Evolutionary conservation across 2,797 vertebrate genomes (phyloP).

Genomic region (Amblyraja radiata): DNA sequence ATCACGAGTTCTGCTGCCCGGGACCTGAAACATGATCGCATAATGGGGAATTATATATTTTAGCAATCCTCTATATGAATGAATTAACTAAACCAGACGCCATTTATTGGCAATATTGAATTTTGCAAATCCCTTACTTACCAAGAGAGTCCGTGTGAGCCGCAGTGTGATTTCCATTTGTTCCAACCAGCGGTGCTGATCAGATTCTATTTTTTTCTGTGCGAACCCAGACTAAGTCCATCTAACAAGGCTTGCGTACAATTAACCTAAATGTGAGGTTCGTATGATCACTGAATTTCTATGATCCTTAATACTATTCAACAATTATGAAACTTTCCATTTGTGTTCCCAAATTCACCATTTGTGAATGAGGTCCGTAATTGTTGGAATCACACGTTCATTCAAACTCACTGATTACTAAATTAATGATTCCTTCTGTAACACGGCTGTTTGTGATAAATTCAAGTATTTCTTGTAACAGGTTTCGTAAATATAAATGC

Average conservation of each 20-base stretch:
- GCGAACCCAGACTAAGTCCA: background rate
- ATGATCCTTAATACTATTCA: background rate
- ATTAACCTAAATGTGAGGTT: background rate
- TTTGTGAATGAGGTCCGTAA: background rate
- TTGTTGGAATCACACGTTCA: background rate
- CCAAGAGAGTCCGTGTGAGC: too few species aligned
- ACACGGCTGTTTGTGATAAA: background rate
- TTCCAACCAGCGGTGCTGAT: too few species aligned
- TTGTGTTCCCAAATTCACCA: background rate
- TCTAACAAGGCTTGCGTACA: background rate
- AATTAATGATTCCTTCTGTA: background rate
- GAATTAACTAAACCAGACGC: background rate
- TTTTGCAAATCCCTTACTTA: background rate
- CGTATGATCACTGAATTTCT: background rate
- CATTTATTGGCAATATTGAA: background rate
- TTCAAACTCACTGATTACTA: background rate
- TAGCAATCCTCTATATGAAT: background rate
- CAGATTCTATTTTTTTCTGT: background rate
- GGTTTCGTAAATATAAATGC: background rate
- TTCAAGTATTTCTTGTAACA: background rate
- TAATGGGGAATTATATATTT: background rate
- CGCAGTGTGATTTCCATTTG: background rate
- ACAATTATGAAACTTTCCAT: background rate
- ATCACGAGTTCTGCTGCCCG: background rate
- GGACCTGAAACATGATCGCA: background rate